These are phyloP conservation scores for Corbicula japonica DNA, from an alignment of 2,888 invertebrate species.

Conservation along the genomic window DNA sequence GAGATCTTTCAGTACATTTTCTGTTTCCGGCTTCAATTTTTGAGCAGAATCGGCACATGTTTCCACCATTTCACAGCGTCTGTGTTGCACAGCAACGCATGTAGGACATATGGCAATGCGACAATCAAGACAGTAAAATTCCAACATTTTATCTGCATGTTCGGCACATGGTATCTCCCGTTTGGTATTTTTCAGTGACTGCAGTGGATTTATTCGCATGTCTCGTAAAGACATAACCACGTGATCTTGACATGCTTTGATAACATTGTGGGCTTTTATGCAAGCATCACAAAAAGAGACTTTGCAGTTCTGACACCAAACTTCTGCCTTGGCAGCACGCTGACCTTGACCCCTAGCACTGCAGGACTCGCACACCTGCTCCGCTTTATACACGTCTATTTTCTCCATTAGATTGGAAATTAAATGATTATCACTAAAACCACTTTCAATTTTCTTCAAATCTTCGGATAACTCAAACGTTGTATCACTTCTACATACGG, in stretches of 20 bases:
- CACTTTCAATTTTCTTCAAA: slow-evolving; percentile 53
- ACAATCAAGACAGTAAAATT: slow-evolving; percentile 76
- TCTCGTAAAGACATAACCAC: slow-evolving; percentile 68
- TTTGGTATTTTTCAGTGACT: slow-evolving; percentile 67
- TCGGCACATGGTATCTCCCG: slow-evolving; percentile 71
- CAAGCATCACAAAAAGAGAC: slow-evolving; percentile 72
- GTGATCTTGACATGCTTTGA: slow-evolving; percentile 74
- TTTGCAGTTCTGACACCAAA: slow-evolving; percentile 73
- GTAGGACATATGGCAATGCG: slow-evolving; percentile 71
- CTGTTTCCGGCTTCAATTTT: slow-evolving; percentile 72
- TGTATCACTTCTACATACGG: slow-evolving; percentile 67
- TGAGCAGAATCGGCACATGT: slow-evolving; percentile 69
- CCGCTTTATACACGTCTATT: slow-evolving; percentile 68
- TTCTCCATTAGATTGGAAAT: slow-evolving; percentile 72
- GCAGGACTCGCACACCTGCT: slow-evolving; percentile 71
- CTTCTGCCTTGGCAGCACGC: slow-evolving; percentile 65
- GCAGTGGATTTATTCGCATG: slow-evolving; percentile 68
- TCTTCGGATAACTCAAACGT: slow-evolving; percentile 65
- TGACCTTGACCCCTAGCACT: slow-evolving; percentile 59
- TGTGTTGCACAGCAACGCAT: slow-evolving; percentile 75
- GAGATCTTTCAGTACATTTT: slow-evolving; percentile 66
- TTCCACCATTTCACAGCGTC: slow-evolving; percentile 75
- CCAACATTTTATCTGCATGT: slow-evolving; percentile 71
- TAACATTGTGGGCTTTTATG: slow-evolving; percentile 73
- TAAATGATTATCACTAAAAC: slow-evolving; percentile 72